Evolutionary conservation across 2,888 invertebrate species (phyloP), one percentile per base, ranked within the genome.

Genomic region (Neoitamus cyanurus): DNA sequence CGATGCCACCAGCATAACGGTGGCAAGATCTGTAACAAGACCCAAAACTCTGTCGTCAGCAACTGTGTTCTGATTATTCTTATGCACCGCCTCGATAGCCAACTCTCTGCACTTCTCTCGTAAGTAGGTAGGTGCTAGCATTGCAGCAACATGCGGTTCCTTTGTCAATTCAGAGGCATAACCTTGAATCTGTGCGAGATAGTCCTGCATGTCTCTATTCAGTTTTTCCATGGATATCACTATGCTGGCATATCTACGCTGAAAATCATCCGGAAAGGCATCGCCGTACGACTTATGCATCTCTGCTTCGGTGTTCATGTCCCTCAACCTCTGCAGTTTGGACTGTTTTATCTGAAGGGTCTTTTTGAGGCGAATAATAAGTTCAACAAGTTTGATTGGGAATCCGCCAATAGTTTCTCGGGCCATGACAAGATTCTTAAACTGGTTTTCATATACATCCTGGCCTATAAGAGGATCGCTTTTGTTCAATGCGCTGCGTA

Each of bases 261-360:
- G 97, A 90, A 98, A 99, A 89, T 98, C 98, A 86, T 96, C 94
- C 3, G 96, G 94, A 88, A 97, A 93, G 86, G 93, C 93, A 88
- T 95, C 94, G 36, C 96, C 95, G 90, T 95, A 95, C 0, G 96
- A 96, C 73, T 95, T 94, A 90, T 94, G 94, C 90, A 96, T 95
- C 89, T 99, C 98, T 0, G 97, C 98, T 90, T 97, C 96, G 85
- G 95, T 94, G 89, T 99, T 99, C 94, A 97, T 96, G 85, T 96
- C 95, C 89, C 95, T 95, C 78, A 99, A 91, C 84, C 94, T 94
- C 87, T 94, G 93, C 9, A 98, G 94, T 92, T 96, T 96, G 3
- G 93, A 93, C 88, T 95, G 94, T 90, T 99, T 99, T 0, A 95
- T 94, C 85, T 94, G 93, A 58, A 99, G 92, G 87, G 97, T 95